Base-by-base conservation (phyloP, 1,140 invertebrate species). In the Drosophila nannoptera region DNA sequence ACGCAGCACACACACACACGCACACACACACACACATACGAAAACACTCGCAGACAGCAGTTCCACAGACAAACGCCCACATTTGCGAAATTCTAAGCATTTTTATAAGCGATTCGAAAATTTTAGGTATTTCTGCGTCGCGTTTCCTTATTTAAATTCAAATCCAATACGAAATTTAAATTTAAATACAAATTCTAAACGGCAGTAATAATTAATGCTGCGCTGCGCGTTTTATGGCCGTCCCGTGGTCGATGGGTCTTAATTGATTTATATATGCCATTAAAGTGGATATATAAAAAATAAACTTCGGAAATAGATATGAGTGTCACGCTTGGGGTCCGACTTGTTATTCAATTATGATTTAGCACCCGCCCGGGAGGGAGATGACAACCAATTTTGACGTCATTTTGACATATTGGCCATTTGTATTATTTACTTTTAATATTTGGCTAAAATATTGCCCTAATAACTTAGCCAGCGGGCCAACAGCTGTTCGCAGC, bases 321-420 rank as follows among this genome's bases (percentile, higher is more conserved):
- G 22, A 22, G 22, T 22, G 22, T 22, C 22, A 22, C 22, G 22
- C 22, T 3, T 22, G 1, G 22, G 22, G 22, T 22, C 22, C 22
- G 33, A 53, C 56, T 62, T 58, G 60, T 16, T 46, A 33, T 38
- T 68, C 61, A 75, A 75, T 71, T 84, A 80, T 83, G 73, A 83
- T 43, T 43, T 66, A 69, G 64, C 53, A 29, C 33, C 54, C 36
- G 49, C 59, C 35, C 3, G 22, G 22, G 22, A 22, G 12, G 9
- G 42, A 5, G 53, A 69, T 63, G 45, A 33, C 59, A 58, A 60
- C 53, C 50, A 55, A 80, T 80, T 63, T 83, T 86, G 77, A 81
- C 81, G 77, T 84, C 77, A 81, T 48, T 43, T 61, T 77, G 82
- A 81, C 81, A 82, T 69, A 86, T 87, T 86, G 81, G 55, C 59